A percentile compares a stretch with the other conserved stretches of the same genome.
Evolutionary conservation across 2,113 vertebrate genomes (phyloP).

Genomic region (Chionis minor): DNA sequence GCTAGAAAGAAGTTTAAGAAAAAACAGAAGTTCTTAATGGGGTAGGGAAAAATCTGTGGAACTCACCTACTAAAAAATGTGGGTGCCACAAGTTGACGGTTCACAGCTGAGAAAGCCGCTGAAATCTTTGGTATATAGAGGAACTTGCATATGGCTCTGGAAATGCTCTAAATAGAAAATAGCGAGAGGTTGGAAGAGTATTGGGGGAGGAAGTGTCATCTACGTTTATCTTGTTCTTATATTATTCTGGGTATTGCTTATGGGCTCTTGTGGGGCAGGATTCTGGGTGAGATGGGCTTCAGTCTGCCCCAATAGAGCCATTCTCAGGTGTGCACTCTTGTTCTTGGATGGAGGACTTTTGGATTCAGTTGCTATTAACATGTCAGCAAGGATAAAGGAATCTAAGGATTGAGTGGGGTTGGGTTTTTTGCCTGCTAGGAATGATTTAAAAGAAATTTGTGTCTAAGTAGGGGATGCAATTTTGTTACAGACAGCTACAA

Average conservation of each 20-base stretch:
- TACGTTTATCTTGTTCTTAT: fast-evolving
- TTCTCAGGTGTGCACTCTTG: not conserved
- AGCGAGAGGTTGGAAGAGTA: not conserved
- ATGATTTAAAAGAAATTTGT: not conserved
- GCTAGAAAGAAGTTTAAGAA: not conserved
- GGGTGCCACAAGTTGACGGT: not conserved
- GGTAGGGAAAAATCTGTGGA: too few species aligned
- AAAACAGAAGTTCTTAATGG: not conserved
- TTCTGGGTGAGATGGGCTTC: not conserved
- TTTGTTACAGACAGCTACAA: not conserved
- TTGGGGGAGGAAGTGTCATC: not conserved
- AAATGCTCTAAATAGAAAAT: not conserved
- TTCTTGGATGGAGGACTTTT: not conserved
- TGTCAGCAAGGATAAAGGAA: not conserved
- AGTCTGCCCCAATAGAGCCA: fast-evolving
- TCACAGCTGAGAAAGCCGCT: not conserved
- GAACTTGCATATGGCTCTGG: not conserved
- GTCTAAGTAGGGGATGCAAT: not conserved
- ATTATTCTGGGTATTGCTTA: not conserved
- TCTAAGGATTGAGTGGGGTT: not conserved
- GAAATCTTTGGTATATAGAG: not conserved
- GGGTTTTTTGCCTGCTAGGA: not conserved
- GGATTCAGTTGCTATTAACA: not conserved
- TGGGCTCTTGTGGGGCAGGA: not conserved
- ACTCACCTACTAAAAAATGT: not conserved